These are phyloP conservation scores for Asteroscopus sphinx DNA, from an alignment of 2,888 invertebrate genomes.

Conservation along the genomic window DNA sequence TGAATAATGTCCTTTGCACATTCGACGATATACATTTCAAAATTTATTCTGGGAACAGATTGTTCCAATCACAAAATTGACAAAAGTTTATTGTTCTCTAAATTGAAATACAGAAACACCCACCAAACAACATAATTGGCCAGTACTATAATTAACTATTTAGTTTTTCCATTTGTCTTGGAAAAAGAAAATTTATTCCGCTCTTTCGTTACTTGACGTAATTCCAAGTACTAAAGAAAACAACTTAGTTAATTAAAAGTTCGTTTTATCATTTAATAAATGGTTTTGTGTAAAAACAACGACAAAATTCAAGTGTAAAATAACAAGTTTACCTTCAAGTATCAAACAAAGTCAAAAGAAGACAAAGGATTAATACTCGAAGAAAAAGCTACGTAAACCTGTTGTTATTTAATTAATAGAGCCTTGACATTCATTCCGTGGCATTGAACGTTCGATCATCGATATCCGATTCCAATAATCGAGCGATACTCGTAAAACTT, in stretches of 20 bases:
- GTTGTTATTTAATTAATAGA: conserved; percentile 40
- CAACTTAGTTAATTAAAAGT: conserved; percentile 50
- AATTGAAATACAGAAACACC: conserved; percentile 18
- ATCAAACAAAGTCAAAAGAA: background rate
- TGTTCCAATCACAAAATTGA: conserved; percentile 43
- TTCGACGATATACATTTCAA: conserved; percentile 57
- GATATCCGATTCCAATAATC: conserved; percentile 63
- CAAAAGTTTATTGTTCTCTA: conserved; percentile 25
- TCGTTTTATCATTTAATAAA: conserved; percentile 34
- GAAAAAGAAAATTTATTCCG: conserved; percentile 20
- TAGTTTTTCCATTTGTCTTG: conserved; percentile 30
- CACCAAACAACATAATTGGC: conserved; percentile 7
- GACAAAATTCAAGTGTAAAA: background rate
- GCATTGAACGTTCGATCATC: conserved; percentile 51
- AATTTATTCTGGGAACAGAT: conserved; percentile 60
- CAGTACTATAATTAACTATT: conserved; percentile 37
- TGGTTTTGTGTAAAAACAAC: conserved; percentile 11
- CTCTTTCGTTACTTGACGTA: conserved; percentile 22
- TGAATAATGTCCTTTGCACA: conserved; percentile 62
- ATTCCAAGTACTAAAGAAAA: background rate
- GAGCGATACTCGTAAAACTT: conserved; percentile 60
- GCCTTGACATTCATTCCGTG: conserved; percentile 29
- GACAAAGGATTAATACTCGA: conserved; percentile 8
- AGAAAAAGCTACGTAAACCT: conserved; percentile 18
- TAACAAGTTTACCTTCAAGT: background rate